These are phyloP conservation scores for Glaucidium brasilianum DNA, from an alignment of 2,113 vertebrate genomes.

Conservation along the genomic window DNA sequence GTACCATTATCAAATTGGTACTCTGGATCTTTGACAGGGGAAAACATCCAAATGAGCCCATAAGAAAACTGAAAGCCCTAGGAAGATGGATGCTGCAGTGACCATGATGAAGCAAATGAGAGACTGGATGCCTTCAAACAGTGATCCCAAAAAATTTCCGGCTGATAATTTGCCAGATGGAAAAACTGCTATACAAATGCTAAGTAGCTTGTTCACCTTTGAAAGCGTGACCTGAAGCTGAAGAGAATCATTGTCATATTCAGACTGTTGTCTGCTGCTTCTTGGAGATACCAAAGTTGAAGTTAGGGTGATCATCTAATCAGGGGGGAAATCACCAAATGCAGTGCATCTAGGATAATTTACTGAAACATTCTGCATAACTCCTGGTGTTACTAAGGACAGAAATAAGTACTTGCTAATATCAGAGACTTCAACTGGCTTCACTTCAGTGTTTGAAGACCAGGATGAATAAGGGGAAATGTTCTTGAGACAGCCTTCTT, in stretches of 20 bases:
- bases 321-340: background rate
- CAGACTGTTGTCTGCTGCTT: background rate
- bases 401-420: background rate
- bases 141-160: background rate
- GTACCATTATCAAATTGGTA: background rate
- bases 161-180: background rate
- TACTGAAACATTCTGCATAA: background rate
- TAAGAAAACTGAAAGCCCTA: background rate
- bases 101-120: background rate
- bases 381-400: background rate
- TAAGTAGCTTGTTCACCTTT: background rate
- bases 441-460: background rate
- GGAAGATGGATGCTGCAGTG: background rate
- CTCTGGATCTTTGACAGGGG: background rate
- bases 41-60: background rate
- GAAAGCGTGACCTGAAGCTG: background rate
- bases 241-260: background rate
- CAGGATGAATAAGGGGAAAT: background rate
- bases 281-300: no score
- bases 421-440: background rate
- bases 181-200: background rate
- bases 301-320: background rate
- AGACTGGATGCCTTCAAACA: background rate
- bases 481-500: background rate
- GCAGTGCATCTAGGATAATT: no score